A percentile compares a stretch with the other conserved stretches of the same genome.
Evolutionary conservation across 2,888 invertebrate species (phyloP).

Genomic region (Abrostola tripartita): DNA sequence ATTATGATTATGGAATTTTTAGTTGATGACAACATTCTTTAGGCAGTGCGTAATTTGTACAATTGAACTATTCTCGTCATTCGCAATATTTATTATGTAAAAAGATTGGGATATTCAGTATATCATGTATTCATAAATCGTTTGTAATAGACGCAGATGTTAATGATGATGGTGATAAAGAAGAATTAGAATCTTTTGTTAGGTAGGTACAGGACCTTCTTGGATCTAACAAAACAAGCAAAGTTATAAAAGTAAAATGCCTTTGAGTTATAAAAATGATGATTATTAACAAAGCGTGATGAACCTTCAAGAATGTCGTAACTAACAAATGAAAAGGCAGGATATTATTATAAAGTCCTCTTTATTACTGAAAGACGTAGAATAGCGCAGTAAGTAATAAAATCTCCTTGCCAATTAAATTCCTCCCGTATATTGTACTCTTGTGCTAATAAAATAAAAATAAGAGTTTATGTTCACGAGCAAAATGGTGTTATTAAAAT

Average conservation of each 20-base stretch:
- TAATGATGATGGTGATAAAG: too few relatives aligned
- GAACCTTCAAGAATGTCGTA: conserved; percentile 53
- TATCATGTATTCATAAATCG: too few relatives aligned
- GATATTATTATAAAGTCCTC: conserved; percentile 50
- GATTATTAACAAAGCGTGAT: conserved; percentile 44
- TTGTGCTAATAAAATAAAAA: conserved; percentile 50
- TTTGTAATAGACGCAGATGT: too few relatives aligned
- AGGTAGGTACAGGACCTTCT: too few relatives aligned
- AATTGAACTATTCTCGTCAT: too few relatives aligned
- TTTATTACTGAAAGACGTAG: conserved; percentile 51
- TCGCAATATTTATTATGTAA: too few relatives aligned
- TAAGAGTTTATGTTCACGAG: conserved; percentile 32
- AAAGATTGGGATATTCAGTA: too few relatives aligned
- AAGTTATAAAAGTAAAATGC: conserved; percentile 16
- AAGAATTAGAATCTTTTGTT: too few relatives aligned
- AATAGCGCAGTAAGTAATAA: conserved; percentile 52
- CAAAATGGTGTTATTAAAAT: neutral
- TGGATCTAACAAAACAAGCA: neutral
- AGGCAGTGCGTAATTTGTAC: too few relatives aligned
- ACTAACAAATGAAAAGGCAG: conserved; percentile 56
- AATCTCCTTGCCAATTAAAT: conserved; percentile 55
- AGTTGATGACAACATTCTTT: too few relatives aligned
- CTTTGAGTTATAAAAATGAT: conserved; percentile 34
- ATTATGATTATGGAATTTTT: too few relatives aligned
- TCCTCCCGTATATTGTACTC: conserved; percentile 44